Conservation (phyloP, 2,888 invertebrate species). For the Agonopterix subpropinquella region DNA sequence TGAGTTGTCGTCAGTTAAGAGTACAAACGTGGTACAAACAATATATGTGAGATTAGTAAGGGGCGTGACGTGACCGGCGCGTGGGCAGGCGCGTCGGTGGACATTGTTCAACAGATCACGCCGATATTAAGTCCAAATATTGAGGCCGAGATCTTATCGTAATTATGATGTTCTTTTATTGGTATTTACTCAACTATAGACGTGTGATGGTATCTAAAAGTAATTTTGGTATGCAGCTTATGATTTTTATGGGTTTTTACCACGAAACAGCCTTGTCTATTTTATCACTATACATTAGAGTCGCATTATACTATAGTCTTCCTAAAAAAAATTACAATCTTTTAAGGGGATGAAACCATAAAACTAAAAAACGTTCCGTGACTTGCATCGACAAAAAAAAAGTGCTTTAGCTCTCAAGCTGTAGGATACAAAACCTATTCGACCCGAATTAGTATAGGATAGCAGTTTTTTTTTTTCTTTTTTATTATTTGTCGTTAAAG, state of each 20-base stretch:
- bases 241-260: not conserved
- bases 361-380: too few relatives aligned
- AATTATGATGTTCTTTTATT: constrained; percentile 70
- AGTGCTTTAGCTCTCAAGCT: too few relatives aligned
- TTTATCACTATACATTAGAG: too few relatives aligned
- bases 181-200: constrained; percentile 59
- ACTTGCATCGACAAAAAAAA: too few relatives aligned
- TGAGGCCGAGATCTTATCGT: constrained; percentile 60
- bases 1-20: constrained; percentile 38
- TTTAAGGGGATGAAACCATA: too few relatives aligned
- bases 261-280: too few relatives aligned
- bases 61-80: constrained; percentile 50
- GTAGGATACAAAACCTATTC: too few relatives aligned
- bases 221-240: constrained; percentile 13
- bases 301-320: too few relatives aligned
- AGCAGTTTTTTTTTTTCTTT: too few relatives aligned
- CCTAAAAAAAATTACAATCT: too few relatives aligned
- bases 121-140: constrained; percentile 58
- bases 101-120: constrained; percentile 59
- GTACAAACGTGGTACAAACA: constrained; percentile 32
- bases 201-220: constrained; percentile 32
- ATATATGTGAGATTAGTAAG: constrained; percentile 43
- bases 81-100: constrained; percentile 64
- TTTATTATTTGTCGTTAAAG: too few relatives aligned
- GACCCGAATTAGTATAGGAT: too few relatives aligned